Conservation (phyloP, 2,113 vertebrate genomes). For the Nyctibius bracteatus region DNA sequence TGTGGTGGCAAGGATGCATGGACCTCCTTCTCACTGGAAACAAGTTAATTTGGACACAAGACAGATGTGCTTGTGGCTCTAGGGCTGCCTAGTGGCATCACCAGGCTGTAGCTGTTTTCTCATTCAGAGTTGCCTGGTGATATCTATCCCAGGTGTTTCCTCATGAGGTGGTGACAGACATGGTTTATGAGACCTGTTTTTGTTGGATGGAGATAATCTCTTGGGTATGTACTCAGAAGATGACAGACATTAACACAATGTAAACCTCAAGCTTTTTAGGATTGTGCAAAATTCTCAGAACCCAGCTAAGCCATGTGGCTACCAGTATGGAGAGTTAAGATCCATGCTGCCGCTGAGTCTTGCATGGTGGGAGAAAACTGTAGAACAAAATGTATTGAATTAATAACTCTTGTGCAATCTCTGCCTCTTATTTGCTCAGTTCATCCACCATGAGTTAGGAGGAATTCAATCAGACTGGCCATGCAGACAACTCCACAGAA, state of each 20-base stretch:
- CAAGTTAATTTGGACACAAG: neutral
- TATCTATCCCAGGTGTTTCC: neutral
- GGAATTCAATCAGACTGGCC: neutral
- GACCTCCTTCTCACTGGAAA: neutral
- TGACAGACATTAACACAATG: neutral
- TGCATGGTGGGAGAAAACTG: neutral
- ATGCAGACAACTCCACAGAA: neutral
- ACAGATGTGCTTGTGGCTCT: neutral
- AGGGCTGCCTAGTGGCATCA: neutral
- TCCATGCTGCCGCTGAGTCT: rapidly evolving
- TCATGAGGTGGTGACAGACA: neutral
- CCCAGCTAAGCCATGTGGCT: neutral
- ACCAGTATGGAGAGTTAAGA: neutral
- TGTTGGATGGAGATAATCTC: neutral
- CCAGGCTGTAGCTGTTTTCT: neutral
- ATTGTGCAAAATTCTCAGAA: neutral
- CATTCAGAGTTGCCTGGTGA: neutral
- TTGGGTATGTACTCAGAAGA: neutral
- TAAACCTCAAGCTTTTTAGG: neutral
- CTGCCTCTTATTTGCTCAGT: neutral
- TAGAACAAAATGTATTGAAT: neutral
- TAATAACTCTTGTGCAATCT: neutral
- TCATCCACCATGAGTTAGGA: neutral
- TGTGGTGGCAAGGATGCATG: neutral
- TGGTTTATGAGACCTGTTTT: neutral